These are phyloP conservation scores for Lottia gigantea DNA, from an alignment of 2,888 invertebrate genomes.

Conservation along the genomic window DNA sequence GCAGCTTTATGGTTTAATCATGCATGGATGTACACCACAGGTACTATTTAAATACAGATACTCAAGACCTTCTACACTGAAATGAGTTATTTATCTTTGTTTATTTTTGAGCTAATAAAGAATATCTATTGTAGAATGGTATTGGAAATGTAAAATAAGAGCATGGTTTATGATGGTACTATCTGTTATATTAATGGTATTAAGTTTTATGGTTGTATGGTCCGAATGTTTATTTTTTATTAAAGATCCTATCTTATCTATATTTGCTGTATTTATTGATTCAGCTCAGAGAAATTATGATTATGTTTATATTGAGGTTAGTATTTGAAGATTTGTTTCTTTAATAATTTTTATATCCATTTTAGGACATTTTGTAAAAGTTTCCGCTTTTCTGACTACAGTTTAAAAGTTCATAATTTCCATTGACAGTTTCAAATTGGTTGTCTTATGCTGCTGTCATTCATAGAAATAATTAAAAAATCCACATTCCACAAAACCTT, in stretches of 20 bases:
- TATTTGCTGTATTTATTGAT: conserved; percentile 94
- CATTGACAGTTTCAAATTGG: neutral
- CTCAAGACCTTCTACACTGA: too few species aligned
- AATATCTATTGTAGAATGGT: conserved; percentile 81
- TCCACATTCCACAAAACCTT: too few species aligned
- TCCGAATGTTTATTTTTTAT: conserved; percentile 99
- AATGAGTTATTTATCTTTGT: too few species aligned
- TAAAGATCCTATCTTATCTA: conserved; percentile 88
- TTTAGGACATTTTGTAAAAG: neutral
- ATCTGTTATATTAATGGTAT: conserved; percentile 74
- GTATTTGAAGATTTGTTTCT: conserved; percentile 12
- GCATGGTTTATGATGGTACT: conserved; percentile 81
- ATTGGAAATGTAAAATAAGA: conserved; percentile 89
- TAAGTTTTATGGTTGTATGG: conserved; percentile 96
- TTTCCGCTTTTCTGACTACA: too few species aligned
- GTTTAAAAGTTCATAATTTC: too few species aligned
- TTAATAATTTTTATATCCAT: too few species aligned
- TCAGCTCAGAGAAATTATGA: conserved; percentile 84
- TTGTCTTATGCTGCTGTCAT: neutral
- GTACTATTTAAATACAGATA: too few species aligned
- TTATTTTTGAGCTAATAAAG: too few species aligned
- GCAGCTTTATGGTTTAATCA: too few species aligned
- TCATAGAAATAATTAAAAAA: neutral
- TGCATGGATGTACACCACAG: too few species aligned
- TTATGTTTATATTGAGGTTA: conserved; percentile 93